Evolutionary conservation across 1,140 invertebrate species (phyloP).

Genomic region (Drosophila carrolli): DNA sequence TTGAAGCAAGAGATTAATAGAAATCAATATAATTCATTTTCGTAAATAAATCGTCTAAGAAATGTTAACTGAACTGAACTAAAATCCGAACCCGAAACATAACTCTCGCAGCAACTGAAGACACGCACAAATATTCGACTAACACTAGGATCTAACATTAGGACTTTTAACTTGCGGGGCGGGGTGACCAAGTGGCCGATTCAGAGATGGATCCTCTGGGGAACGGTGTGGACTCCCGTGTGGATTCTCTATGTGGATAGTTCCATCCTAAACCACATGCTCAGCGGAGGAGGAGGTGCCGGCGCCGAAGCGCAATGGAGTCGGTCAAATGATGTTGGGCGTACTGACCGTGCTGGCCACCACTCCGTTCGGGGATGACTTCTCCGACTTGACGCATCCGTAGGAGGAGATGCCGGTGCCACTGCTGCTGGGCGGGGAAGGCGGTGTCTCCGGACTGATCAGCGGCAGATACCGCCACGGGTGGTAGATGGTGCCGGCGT

Average conservation of each 20-base stretch:
- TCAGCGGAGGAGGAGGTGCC: constrained; percentile 58
- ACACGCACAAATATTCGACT: constrained; percentile 53
- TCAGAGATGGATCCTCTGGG: constrained; percentile 11
- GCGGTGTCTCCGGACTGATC: constrained; percentile 79
- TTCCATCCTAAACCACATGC: constrained; percentile 68
- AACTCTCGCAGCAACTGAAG: constrained; percentile 11
- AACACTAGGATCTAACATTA: constrained; percentile 66
- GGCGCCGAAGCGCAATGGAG: constrained; percentile 82
- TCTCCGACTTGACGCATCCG: constrained; percentile 80
- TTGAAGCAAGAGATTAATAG: not conserved
- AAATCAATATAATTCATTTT: not conserved
- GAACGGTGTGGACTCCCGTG: too few relatives aligned
- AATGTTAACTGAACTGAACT: not conserved
- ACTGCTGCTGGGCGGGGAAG: constrained; percentile 81
- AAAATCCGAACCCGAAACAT: constrained; percentile 9
- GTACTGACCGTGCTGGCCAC: constrained; percentile 47
- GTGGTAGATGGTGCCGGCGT: constrained; percentile 79
- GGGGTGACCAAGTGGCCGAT: constrained; percentile 17
- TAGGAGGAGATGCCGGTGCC: constrained; percentile 78
- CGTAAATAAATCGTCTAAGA: not conserved
- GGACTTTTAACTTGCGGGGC: constrained; percentile 16
- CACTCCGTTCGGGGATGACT: constrained; percentile 73
- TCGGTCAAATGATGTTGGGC: constrained; percentile 84
- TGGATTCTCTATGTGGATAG: too few relatives aligned
- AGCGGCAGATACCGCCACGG: constrained; percentile 83